These are phyloP conservation scores for Parasteatoda lunata DNA, from an alignment of 2,888 invertebrate species.

Conservation along the genomic window DNA sequence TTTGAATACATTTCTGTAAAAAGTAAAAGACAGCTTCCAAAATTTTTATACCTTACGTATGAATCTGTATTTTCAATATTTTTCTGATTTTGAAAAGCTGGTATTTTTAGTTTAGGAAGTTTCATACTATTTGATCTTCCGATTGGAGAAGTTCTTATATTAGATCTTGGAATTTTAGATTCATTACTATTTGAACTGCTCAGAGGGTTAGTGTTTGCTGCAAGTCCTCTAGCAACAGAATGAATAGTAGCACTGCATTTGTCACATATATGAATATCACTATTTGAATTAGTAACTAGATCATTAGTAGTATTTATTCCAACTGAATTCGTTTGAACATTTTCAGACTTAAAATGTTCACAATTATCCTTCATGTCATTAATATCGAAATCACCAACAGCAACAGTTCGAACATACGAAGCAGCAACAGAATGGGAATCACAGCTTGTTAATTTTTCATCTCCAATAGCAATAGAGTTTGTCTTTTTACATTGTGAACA, in stretches of 20 bases:
- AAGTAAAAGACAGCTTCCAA: too few relatives aligned
- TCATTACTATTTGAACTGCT: slow-evolving; percentile 8
- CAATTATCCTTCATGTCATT: background rate
- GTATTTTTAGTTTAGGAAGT: slow-evolving; percentile 24
- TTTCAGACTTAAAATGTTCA: background rate
- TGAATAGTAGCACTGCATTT: slow-evolving; percentile 79
- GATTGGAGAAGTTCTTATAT: background rate
- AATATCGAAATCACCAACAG: slow-evolving; percentile 44
- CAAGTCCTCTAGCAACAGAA: slow-evolving; percentile 76
- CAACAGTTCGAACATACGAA: slow-evolving; percentile 8
- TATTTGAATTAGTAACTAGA: slow-evolving; percentile 9
- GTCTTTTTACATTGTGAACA: slow-evolving; percentile 31
- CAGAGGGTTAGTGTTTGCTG: slow-evolving; percentile 52
- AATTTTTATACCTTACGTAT: background rate
- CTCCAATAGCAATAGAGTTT: background rate
- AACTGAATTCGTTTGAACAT: slow-evolving; percentile 27
- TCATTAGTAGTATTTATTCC: slow-evolving; percentile 58
- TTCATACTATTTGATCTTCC: slow-evolving; percentile 29
- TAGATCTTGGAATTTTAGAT: slow-evolving; percentile 37
- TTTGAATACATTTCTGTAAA: too few relatives aligned
- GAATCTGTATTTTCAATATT: background rate
- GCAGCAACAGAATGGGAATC: too few relatives aligned
- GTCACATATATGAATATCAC: slow-evolving; percentile 76
- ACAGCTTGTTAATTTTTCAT: too few relatives aligned
- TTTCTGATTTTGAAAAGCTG: slow-evolving; percentile 21